Evolutionary conservation across 2,888 invertebrate genomes (phyloP), one percentile per base, ranked within the genome.

Genomic region (Dioctria rufipes): DNA sequence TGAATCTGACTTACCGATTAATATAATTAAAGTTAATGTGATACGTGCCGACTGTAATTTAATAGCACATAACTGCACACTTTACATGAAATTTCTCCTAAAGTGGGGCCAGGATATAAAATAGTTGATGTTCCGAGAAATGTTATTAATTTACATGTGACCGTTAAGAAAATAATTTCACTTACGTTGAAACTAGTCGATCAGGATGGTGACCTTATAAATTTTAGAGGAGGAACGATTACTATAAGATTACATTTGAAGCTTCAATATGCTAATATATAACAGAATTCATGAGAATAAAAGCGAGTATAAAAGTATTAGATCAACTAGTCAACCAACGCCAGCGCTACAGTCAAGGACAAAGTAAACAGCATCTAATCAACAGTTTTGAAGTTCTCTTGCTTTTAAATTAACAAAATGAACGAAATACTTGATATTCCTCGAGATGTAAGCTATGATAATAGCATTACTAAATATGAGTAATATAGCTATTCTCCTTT

Each of bases 71-170:
- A 81, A 40, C 84, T 84, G 4, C 87, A 88, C 80, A 86, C 85
- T 4, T 84, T 88, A 75, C 86, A 88, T 80, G 84, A 86, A 83
- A 87, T 88, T 84, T 86, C 84, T 13, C 85, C 85, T 4, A 82
- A 83, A 51, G 85, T 86, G 11, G 83, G 84, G 37, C 85, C 86
- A 25, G 87, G 87, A 6, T 88, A 85, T 86, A 86, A 86, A 84
- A 85, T 87, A 54, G 83, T 86, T 71, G 87, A 87, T 81, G 84
- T 84, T n/a, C 87, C 87, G 6, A 80, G 77, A 78, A 86, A 86
- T 84, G 83, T 86, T 5, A 85, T 87, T 78, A 87, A 87, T 85
- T 85, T 87, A 81, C 87, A 86, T 11, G 83, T 87, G 13, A 85
- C 83, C 77, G 82, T 83, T 11, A 83, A 66, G 78, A 78, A 77